Conservation (phyloP, 2,113 vertebrate genomes). For the Mobula birostris region DNA sequence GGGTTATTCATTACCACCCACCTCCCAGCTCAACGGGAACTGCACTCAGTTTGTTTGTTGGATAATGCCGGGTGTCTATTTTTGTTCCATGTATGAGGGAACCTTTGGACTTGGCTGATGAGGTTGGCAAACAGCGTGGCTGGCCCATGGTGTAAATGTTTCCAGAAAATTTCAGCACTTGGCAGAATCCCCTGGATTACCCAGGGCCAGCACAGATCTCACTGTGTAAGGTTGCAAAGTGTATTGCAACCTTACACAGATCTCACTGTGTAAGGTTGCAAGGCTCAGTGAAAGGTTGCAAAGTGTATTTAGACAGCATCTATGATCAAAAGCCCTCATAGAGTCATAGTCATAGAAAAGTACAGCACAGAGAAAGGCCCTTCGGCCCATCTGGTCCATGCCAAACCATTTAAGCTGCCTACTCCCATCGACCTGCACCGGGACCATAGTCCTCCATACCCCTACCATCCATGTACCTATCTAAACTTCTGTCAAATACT, state of each 20-base stretch:
- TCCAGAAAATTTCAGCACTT: background rate
- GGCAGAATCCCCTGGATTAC: background rate
- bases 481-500: no score
- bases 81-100: background rate
- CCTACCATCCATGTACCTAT: no score
- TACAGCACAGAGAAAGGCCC: no score
- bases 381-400: no score
- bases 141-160: background rate
- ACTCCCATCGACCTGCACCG: no score
- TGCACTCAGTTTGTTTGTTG: background rate
- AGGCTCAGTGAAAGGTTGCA: background rate
- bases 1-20: no score
- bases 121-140: background rate
- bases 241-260: background rate
- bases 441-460: no score
- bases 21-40: no score
- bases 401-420: no score
- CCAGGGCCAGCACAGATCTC: background rate
- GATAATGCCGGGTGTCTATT: background rate
- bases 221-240: background rate
- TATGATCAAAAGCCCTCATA: no score
- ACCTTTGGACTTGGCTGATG: background rate
- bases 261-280: background rate
- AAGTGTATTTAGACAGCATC: background rate
- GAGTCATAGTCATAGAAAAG: no score